Conservation (phyloP, 2,888 invertebrate genomes). For the Melanotus villosus region DNA sequence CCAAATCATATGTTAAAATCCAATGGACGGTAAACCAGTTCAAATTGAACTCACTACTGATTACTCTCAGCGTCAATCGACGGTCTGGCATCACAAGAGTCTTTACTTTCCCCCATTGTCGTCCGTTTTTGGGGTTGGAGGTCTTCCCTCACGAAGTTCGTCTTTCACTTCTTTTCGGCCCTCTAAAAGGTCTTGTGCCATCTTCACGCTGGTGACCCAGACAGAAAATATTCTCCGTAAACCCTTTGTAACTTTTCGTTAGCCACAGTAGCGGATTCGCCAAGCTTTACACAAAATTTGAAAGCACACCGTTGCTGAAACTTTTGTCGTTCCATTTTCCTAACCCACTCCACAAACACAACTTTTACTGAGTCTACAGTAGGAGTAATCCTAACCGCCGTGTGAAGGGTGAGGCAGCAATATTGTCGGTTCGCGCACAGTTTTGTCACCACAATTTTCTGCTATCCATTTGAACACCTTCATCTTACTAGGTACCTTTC, state of each 20-base stretch:
- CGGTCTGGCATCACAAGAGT: constrained; percentile 45
- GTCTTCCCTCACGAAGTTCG: constrained; percentile 39
- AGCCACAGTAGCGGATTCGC: constrained; percentile 19
- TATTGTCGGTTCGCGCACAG: no score
- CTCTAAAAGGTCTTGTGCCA: constrained; percentile 41
- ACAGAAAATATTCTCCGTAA: constrained; percentile 26
- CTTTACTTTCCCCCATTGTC: constrained; percentile 47
- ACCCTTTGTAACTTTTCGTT: constrained; percentile 23
- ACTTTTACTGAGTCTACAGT: no score
- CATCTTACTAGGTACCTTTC: no score
- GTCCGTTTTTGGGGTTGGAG: constrained; percentile 43
- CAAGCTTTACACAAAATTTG: constrained; percentile 31
- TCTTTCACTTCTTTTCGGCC: constrained; percentile 40
- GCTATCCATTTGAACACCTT: no score
- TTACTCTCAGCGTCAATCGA: constrained; percentile 35
- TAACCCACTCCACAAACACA: background rate
- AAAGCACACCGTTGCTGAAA: constrained; percentile 24
- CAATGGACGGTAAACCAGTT: constrained; percentile 31
- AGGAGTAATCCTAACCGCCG: no score
- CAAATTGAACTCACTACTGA: constrained; percentile 31
- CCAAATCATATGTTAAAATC: constrained; percentile 35
- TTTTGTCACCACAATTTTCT: no score
- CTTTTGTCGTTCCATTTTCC: constrained; percentile 20
- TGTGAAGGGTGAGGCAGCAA: no score
- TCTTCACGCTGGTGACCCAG: constrained; percentile 38